phyloP scores from a whole-genome alignment of 1,140 invertebrate species.

The Kradibia gibbosae region DNA sequence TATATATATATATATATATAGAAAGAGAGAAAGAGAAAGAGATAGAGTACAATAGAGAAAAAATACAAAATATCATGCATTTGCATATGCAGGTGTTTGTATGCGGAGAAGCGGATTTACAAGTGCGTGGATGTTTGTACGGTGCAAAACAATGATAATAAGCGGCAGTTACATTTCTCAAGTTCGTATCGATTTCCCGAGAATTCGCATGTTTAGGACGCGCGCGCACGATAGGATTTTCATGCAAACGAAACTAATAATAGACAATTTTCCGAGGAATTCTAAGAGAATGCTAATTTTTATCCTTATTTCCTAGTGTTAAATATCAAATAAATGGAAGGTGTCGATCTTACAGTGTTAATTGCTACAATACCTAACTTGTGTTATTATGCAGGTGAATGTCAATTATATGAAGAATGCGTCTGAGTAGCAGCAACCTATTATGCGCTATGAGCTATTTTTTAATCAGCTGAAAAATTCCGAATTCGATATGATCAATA shows the following conservation, averaged over 20 bases:
- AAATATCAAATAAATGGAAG: neutral
- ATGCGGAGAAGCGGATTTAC: neutral
- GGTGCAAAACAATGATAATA: neutral
- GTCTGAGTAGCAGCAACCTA: neutral
- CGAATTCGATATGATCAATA: neutral
- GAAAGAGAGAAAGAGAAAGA: neutral
- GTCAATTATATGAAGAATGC: neutral
- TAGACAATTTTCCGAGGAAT: neutral
- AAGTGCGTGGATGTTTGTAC: neutral
- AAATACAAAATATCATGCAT: neutral
- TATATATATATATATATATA: neutral
- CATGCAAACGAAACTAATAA: neutral
- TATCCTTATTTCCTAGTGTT: neutral
- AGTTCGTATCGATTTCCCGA: conserved; percentile 35
- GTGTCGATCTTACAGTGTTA: neutral
- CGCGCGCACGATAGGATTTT: conserved; percentile 2
- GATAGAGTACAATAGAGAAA: neutral
- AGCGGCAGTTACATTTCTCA: conserved; percentile 25
- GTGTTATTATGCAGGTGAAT: neutral
- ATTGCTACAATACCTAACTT: neutral
- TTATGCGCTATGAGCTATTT: neutral
- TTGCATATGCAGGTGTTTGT: neutral
- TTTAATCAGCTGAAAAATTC: conserved; percentile 1
- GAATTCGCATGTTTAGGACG: conserved; percentile 8
- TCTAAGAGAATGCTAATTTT: neutral